Evolutionary conservation across 2,113 vertebrate genomes (phyloP).

Genomic region (Mungos mungo): DNA sequence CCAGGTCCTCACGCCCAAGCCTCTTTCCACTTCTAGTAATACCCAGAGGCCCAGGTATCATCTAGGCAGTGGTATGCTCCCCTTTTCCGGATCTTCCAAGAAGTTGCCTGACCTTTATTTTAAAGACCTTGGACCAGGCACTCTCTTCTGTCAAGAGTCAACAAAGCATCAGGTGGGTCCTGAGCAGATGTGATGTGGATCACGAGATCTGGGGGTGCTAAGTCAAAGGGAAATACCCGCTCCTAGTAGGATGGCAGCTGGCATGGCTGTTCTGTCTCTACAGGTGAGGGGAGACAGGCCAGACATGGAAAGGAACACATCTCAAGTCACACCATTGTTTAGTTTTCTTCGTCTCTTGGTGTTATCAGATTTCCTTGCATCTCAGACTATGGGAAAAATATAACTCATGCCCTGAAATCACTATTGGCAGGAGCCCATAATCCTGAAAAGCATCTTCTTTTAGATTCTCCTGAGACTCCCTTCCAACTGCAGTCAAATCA

Average conservation of each 20-base stretch:
- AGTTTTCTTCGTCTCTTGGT: not conserved
- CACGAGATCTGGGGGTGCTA: not conserved
- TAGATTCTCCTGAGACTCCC: not conserved
- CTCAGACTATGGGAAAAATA: not conserved
- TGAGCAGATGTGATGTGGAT: not conserved
- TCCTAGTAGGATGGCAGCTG: not conserved
- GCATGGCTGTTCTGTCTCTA: not conserved
- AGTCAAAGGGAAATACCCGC: not conserved
- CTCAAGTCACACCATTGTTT: not conserved
- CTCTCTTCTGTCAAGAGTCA: not conserved
- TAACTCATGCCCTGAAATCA: not conserved
- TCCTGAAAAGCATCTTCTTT: not conserved
- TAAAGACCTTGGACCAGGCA: not conserved
- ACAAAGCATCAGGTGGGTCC: not conserved
- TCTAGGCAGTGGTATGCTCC: not conserved
- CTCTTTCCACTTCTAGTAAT: not conserved
- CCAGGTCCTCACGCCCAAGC: not conserved
- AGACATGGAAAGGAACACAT: not conserved
- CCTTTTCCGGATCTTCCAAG: not conserved
- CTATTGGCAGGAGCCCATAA: not conserved
- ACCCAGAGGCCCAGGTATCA: not conserved
- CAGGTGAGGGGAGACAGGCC: not conserved
- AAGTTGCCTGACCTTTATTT: not conserved
- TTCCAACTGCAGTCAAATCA: not conserved
- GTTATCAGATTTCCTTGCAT: not conserved